Percentiles rank a stretch among this genome's conserved stretches.
These are phyloP conservation scores for Scortum barcoo DNA, from an alignment of 2,113 vertebrate genomes.

Conservation along the genomic window DNA sequence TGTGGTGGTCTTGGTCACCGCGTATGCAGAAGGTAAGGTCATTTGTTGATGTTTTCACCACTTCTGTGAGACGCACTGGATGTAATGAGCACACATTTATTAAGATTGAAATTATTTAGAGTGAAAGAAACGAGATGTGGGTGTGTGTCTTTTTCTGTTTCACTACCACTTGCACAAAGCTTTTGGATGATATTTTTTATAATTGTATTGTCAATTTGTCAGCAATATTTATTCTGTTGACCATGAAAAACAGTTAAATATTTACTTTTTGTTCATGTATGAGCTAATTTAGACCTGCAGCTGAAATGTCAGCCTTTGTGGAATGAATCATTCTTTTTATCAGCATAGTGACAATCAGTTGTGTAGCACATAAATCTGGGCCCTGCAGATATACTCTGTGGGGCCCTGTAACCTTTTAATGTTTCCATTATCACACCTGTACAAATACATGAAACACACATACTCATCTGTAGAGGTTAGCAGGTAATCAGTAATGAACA, in stretches of 20 bases:
- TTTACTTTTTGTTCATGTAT: not conserved
- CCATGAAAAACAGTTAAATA: not conserved
- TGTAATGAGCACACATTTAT: not conserved
- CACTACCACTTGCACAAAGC: not conserved
- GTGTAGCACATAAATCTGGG: not conserved
- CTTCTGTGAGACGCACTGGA: not conserved
- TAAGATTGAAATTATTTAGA: not conserved
- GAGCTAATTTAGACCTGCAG: not conserved
- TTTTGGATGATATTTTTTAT: not conserved
- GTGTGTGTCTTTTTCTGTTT: not conserved
- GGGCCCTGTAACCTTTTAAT: not conserved
- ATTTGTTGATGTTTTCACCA: not conserved
- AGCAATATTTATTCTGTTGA: not conserved
- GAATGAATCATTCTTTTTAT: no score
- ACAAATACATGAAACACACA: not conserved
- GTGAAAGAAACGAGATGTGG: no score
- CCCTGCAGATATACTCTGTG: not conserved
- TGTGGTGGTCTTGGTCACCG: slow-evolving; percentile 37
- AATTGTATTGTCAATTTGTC: not conserved
- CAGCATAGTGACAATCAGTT: no score
- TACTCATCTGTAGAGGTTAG: not conserved
- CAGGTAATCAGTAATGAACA: not conserved
- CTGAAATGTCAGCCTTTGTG: not conserved
- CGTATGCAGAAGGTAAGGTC: slow-evolving; percentile 62
- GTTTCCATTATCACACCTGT: not conserved